A percentile compares a stretch with the other conserved stretches of the same genome.
phyloP scores from a whole-genome alignment of 2,797 vertebrate genomes.

The Ciconia nigra region DNA sequence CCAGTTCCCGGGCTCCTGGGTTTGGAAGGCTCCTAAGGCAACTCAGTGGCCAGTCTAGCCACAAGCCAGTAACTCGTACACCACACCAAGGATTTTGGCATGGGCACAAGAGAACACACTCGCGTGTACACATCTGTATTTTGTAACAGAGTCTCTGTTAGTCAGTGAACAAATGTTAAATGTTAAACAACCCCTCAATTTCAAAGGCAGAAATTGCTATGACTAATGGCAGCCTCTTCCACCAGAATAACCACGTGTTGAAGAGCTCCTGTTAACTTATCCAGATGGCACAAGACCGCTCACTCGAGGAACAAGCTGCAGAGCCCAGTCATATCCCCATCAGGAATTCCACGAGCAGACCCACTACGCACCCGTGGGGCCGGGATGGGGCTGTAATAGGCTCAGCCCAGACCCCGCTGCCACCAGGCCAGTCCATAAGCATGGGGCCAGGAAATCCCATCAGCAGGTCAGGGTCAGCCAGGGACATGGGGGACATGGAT shows the following conservation, averaged over 20 bases:
- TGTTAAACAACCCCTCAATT: not conserved
- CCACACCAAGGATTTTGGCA: not conserved
- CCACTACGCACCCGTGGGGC: fast-evolving
- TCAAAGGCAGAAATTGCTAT: not conserved
- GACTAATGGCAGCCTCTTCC: not conserved
- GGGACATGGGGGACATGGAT: no score
- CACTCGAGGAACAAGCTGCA: not conserved
- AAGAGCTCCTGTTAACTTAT: not conserved
- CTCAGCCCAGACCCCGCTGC: not conserved
- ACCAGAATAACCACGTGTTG: not conserved
- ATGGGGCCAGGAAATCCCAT: not conserved
- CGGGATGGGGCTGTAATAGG: not conserved
- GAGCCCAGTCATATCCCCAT: no score
- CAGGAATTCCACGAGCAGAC: not conserved
- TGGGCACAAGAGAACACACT: not conserved
- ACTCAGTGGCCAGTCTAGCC: not conserved
- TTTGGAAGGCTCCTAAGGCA: not conserved
- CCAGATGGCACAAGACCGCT: not conserved
- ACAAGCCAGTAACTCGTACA: not conserved
- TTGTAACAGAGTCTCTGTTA: not conserved
- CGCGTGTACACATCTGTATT: not conserved
- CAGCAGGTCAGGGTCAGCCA: not conserved
- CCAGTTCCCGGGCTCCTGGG: not conserved
- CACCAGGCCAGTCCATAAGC: not conserved
- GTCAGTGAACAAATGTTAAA: not conserved